phyloP scores from a whole-genome alignment of 2,888 invertebrate species.

The Idaea aversata region DNA sequence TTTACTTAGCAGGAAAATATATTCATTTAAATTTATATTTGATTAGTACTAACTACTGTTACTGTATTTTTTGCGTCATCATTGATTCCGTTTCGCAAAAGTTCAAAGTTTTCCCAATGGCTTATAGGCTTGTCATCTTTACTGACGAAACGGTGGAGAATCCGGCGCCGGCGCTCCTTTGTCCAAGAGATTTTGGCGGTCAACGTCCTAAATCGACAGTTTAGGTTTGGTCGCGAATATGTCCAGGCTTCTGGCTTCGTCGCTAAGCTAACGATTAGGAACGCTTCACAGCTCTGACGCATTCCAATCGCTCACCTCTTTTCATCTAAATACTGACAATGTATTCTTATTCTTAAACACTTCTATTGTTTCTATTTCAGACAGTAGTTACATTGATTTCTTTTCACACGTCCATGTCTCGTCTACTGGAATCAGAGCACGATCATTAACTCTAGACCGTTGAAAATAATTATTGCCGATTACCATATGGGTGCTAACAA shows the following conservation, averaged over 20 bases:
- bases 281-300: conserved; percentile 46
- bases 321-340: conserved; percentile 36
- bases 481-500: conserved; percentile 16
- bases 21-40: neutral
- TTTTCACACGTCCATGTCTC: conserved; percentile 15
- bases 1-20: conserved; percentile 7
- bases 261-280: conserved; percentile 56
- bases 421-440: conserved; percentile 19
- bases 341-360: conserved; percentile 24
- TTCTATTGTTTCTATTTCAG: conserved; percentile 28
- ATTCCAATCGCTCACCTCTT: conserved; percentile 44
- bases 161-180: conserved; percentile 44
- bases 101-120: conserved; percentile 21
- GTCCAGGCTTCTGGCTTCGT: conserved; percentile 46
- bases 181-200: conserved; percentile 46
- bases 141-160: conserved; percentile 20
- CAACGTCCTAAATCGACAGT: conserved; percentile 58
- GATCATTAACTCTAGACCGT: conserved; percentile 16
- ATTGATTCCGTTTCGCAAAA: conserved; percentile 16
- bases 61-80: conserved; percentile 11
- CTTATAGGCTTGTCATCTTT: conserved; percentile 16
- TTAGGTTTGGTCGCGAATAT: conserved; percentile 57
- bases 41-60: neutral
- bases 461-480: conserved; percentile 16
- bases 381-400: conserved; percentile 21